Conservation (phyloP, 2,888 invertebrate species). For the Eupithecia insigniata region DNA sequence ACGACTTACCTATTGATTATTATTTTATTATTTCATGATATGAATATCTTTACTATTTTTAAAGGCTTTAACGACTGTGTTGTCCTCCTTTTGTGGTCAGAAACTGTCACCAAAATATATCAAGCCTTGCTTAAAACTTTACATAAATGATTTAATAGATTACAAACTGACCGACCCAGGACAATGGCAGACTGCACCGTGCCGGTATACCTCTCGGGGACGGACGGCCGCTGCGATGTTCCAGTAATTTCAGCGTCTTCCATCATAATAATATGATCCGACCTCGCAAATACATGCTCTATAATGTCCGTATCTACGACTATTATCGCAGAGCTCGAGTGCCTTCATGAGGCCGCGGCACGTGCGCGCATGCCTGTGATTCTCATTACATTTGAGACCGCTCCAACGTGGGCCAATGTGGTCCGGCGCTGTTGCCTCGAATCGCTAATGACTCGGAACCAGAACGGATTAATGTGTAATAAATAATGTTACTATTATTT, state of each 20-base stretch:
- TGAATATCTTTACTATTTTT: background rate
- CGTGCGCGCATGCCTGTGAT: background rate
- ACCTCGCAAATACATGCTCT: background rate
- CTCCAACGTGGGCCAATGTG: background rate
- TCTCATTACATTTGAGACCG: constrained; percentile 1
- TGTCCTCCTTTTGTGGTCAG: background rate
- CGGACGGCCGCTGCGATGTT: background rate
- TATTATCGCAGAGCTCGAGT: background rate
- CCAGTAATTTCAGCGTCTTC: background rate
- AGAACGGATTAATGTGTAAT: background rate
- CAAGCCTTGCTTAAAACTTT: background rate
- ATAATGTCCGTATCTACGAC: background rate
- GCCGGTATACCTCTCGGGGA: background rate
- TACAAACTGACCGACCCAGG: background rate
- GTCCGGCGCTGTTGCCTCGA: background rate
- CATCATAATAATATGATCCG: background rate
- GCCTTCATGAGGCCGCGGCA: background rate
- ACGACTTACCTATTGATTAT: background rate
- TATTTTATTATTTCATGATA: background rate
- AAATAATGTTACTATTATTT: background rate
- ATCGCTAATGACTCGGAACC: background rate
- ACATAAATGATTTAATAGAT: background rate
- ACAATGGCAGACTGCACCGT: background rate
- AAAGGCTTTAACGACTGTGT: background rate
- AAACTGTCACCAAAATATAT: background rate